Evolutionary conservation across 2,113 vertebrate genomes (phyloP).

Genomic region (Hemicordylus capensis): DNA sequence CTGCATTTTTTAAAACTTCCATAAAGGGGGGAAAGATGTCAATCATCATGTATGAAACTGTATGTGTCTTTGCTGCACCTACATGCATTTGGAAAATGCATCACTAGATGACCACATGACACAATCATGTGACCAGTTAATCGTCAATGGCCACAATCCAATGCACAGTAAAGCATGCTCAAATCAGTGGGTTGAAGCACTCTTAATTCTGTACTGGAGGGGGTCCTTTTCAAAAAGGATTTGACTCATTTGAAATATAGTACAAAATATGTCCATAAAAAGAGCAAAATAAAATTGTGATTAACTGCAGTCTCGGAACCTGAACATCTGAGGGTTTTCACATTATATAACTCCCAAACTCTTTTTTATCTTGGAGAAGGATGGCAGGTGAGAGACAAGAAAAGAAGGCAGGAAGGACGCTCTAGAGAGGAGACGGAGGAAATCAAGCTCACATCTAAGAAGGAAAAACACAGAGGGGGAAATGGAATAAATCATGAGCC

Average conservation of each 20-base stretch:
- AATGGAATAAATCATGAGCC: not conserved
- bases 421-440: constrained; percentile 50
- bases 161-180: not conserved
- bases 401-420: constrained; percentile 61
- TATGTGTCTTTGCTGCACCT: not conserved
- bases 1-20: not conserved
- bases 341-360: constrained; percentile 51
- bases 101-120: not conserved
- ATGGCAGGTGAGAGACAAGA: constrained; percentile 66
- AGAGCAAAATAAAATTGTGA: constrained; percentile 9
- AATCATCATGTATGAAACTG: not conserved
- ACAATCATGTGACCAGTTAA: not conserved
- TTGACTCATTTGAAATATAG: constrained; percentile 11
- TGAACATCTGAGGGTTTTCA: constrained; percentile 21
- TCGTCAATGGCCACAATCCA: not conserved
- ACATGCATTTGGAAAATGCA: too few relatives aligned
- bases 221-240: not conserved
- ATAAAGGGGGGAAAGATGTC: too few relatives aligned
- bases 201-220: not conserved
- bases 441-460: constrained; percentile 51
- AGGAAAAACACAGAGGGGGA: not conserved
- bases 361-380: constrained; percentile 58
- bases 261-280: not conserved
- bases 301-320: constrained; percentile 30
- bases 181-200: not conserved